Conservation (phyloP, 2,888 invertebrate genomes). For the Stramonita haemastoma region DNA sequence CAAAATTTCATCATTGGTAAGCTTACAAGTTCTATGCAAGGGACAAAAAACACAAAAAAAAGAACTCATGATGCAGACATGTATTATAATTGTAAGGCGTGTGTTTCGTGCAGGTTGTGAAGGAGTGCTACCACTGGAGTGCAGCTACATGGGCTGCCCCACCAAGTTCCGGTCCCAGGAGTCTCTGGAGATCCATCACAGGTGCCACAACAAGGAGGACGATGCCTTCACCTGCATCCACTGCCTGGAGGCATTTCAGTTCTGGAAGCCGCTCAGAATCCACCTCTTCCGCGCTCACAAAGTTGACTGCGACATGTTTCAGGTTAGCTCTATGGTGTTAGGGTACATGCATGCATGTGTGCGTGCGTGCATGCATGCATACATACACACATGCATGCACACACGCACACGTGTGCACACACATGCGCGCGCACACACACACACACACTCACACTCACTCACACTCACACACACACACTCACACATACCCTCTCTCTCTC, state of each 20-base stretch:
- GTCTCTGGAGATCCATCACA: slow-evolving; percentile 83
- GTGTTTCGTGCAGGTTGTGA: slow-evolving; percentile 10
- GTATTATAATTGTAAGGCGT: neutral
- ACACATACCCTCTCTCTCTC: too few relatives aligned
- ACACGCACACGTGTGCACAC: neutral
- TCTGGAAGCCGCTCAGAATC: slow-evolving; percentile 84
- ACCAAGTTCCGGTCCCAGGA: slow-evolving; percentile 43
- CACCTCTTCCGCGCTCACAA: slow-evolving; percentile 86
- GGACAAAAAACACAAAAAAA: too few relatives aligned
- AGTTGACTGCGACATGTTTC: slow-evolving; percentile 87
- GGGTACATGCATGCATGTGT: neutral
- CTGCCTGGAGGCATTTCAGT: slow-evolving; percentile 81
- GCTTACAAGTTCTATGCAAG: neutral
- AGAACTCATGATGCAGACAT: neutral
- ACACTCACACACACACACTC: too few relatives aligned
- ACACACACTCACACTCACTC: too few relatives aligned
- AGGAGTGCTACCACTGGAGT: slow-evolving; percentile 52
- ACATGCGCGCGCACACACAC: too few relatives aligned
- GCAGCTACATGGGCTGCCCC: slow-evolving; percentile 56
- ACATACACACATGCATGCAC: neutral
- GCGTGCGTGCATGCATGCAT: neutral
- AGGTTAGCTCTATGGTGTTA: slow-evolving; percentile 80
- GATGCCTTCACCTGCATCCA: slow-evolving; percentile 82
- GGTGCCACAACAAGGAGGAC: slow-evolving; percentile 80
- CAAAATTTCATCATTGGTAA: too few relatives aligned